phyloP scores from a whole-genome alignment of 2,797 vertebrate genomes.

The Linurgus olivaceus region DNA sequence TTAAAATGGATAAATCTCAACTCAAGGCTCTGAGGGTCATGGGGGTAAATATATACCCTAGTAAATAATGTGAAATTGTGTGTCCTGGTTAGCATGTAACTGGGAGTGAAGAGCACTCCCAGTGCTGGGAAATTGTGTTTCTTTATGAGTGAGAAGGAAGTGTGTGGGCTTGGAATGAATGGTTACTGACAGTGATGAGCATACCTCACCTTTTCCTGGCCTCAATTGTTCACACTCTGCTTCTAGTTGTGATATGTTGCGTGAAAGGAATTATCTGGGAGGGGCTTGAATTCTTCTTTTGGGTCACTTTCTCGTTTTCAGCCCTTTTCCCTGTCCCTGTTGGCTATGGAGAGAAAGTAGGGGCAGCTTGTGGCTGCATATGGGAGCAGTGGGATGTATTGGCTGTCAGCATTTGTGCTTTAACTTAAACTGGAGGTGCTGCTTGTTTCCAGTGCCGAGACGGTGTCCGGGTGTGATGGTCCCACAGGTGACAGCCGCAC shows the following conservation, averaged over 20 bases:
- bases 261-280: background rate
- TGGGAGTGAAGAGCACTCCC: background rate
- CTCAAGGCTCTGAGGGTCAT: background rate
- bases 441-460: background rate
- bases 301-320: background rate
- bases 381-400: background rate
- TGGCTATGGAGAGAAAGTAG: background rate
- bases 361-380: background rate
- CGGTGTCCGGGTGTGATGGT: rapidly evolving
- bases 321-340: background rate
- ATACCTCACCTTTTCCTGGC: background rate
- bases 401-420: background rate
- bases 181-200: background rate
- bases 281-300: background rate
- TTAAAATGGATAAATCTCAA: background rate
- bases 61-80: background rate
- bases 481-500: background rate
- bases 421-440: background rate
- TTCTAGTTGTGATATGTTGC: background rate
- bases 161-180: background rate
- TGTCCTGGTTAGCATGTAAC: background rate
- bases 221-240: background rate
- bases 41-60: background rate
- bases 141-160: background rate
- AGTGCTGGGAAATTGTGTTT: background rate